phyloP scores from a whole-genome alignment of 2,113 vertebrate genomes.

The Corythornis cristatus region DNA sequence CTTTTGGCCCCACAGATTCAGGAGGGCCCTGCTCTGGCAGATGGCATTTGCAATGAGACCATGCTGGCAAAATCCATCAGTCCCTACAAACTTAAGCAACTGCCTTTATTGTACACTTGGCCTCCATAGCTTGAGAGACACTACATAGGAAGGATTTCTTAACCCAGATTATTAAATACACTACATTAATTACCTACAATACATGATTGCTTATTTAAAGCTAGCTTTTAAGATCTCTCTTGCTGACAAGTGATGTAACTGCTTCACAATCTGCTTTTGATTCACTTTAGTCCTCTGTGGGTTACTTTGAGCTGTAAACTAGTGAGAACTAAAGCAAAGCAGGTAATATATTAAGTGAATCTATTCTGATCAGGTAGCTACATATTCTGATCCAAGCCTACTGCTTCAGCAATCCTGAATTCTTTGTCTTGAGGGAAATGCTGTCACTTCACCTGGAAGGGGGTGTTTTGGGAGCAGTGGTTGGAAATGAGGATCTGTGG shows the following conservation, averaged over 20 bases:
- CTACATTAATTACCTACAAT: background rate
- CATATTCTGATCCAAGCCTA: background rate
- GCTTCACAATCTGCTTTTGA: background rate
- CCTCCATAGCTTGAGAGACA: background rate
- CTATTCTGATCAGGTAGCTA: background rate
- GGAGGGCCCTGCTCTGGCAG: background rate
- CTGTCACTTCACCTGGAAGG: background rate
- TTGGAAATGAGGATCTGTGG: background rate
- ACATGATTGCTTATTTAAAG: background rate
- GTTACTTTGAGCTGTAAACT: background rate
- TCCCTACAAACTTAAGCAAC: background rate
- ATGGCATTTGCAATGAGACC: background rate
- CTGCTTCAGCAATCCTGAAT: background rate
- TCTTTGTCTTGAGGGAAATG: background rate
- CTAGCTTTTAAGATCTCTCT: background rate
- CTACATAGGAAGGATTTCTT: background rate
- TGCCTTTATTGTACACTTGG: background rate
- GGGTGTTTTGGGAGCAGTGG: background rate
- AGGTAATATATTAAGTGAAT: background rate
- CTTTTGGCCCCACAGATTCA: background rate
- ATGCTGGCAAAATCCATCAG: background rate
- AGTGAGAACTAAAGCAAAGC: background rate
- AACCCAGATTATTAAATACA: background rate
- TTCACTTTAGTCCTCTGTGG: background rate
- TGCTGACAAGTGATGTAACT: background rate